Percentiles rank a stretch among this genome's conserved stretches.
Conservation (phyloP, 2,888 invertebrate genomes). For the Acanthosoma haemorrhoidale region DNA sequence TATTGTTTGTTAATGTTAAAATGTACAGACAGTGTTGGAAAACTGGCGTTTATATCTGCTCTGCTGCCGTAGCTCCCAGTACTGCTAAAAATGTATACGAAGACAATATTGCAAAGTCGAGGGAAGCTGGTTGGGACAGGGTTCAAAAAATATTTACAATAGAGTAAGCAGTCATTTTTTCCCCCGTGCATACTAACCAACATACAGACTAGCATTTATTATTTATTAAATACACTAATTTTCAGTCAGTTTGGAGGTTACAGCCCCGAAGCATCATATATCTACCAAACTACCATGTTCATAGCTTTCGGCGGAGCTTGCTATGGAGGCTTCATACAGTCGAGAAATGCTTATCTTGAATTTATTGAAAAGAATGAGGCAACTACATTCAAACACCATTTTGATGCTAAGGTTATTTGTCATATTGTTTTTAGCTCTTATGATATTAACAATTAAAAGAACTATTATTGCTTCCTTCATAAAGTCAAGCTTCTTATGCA, state of each 20-base stretch:
- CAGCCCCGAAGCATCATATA: slow-evolving; percentile 57
- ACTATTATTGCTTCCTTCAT: too few relatives aligned
- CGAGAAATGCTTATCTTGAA: slow-evolving; percentile 56
- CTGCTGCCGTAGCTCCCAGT: slow-evolving; percentile 32
- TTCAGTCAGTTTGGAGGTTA: slow-evolving; percentile 61
- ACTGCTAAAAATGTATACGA: neutral
- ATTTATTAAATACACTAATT: slow-evolving; percentile 40
- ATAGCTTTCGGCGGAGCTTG: slow-evolving; percentile 60
- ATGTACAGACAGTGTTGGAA: slow-evolving; percentile 33
- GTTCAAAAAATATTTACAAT: slow-evolving; percentile 39
- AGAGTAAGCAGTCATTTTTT: slow-evolving; percentile 41
- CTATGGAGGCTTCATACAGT: slow-evolving; percentile 60
- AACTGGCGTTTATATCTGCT: slow-evolving; percentile 26
- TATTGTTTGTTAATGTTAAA: too few relatives aligned
- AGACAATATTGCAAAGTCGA: neutral
- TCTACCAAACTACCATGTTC: slow-evolving; percentile 55
- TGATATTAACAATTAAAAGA: too few relatives aligned
- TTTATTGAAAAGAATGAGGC: slow-evolving; percentile 72
- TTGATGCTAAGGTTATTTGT: slow-evolving; percentile 60
- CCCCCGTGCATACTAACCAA: neutral
- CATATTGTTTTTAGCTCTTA: too few relatives aligned
- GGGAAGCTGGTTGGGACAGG: slow-evolving; percentile 37
- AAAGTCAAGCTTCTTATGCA: neutral
- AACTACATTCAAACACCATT: slow-evolving; percentile 58
- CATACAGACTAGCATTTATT: neutral